phyloP scores from a whole-genome alignment of 30 jellyfish, hydroid and myxozoan genomes.

The Aurelia sp. region DNA sequence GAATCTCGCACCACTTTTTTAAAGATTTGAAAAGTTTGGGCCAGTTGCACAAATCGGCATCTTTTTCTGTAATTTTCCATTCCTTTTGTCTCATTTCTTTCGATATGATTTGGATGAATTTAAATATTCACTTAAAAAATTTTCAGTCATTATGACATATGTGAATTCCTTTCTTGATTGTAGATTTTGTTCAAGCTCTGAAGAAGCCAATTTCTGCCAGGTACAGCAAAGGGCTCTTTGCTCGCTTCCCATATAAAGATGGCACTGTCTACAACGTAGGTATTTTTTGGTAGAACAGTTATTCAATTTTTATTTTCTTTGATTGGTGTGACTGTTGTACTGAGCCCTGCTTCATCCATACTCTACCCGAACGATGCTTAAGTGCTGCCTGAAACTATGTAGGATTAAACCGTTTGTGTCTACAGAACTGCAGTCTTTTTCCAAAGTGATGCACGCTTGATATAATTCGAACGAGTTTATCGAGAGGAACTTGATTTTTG shows the following conservation, averaged over 20 bases:
- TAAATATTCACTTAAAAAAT: too few relatives aligned
- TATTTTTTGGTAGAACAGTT: not conserved
- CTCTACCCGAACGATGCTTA: not conserved
- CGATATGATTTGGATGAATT: too few relatives aligned
- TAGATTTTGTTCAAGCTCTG: slow-evolving; percentile 81
- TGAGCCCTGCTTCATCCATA: too few relatives aligned
- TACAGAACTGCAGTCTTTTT: not conserved
- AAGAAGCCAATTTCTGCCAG: slow-evolving; percentile 95
- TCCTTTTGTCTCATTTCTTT: too few relatives aligned
- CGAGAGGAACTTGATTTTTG: not conserved
- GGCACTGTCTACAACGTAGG: slow-evolving; percentile 94
- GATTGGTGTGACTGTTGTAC: too few relatives aligned
- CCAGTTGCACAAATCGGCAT: too few relatives aligned
- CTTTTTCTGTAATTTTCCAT: too few relatives aligned
- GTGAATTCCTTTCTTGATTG: not conserved
- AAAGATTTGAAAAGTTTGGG: too few relatives aligned
- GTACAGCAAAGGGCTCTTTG: slow-evolving; percentile 83
- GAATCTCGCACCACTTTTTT: too few relatives aligned
- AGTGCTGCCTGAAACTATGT: not conserved
- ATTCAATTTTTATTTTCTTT: too few relatives aligned
- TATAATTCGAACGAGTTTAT: not conserved
- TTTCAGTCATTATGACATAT: too few relatives aligned
- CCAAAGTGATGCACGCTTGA: not conserved
- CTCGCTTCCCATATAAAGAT: slow-evolving; percentile 79
- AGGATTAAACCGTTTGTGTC: not conserved